Conservation (phyloP, 2,113 vertebrate species). For the Maccullochella peelii region DNA sequence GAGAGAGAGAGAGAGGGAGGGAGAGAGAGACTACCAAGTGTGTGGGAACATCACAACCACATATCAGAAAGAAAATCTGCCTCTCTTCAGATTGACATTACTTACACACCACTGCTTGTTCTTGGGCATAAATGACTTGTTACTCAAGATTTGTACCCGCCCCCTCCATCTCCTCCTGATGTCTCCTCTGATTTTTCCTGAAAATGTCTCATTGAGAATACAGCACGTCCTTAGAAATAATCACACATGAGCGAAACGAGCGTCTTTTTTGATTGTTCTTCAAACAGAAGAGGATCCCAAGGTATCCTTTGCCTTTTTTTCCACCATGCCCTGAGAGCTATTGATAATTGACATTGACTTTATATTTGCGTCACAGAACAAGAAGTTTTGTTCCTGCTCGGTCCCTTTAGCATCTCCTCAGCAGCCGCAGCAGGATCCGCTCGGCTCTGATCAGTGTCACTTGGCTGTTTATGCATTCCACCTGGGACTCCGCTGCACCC, state of each 20-base stretch:
- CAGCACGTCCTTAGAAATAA: slow-evolving; percentile 20
- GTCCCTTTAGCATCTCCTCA: slow-evolving; percentile 15
- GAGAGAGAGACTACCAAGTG: slow-evolving; percentile 21
- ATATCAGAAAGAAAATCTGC: slow-evolving; percentile 36
- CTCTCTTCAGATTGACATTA: slow-evolving; percentile 49
- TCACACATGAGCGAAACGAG: background rate
- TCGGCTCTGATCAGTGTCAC: slow-evolving; percentile 58
- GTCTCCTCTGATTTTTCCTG: background rate
- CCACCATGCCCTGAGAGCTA: background rate
- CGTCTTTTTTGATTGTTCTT: slow-evolving; percentile 26
- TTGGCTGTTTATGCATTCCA: slow-evolving; percentile 59
- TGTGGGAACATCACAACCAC: slow-evolving; percentile 46
- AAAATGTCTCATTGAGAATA: slow-evolving; percentile 2
- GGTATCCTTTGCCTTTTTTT: slow-evolving; percentile 21
- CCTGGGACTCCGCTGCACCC: slow-evolving; percentile 49
- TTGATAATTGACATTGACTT: slow-evolving; percentile 51
- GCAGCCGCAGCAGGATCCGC: slow-evolving; percentile 25
- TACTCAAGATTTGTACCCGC: slow-evolving; percentile 15
- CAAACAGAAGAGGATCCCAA: background rate
- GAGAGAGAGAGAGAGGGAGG: background rate
- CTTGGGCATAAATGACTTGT: slow-evolving; percentile 31
- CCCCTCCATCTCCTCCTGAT: background rate
- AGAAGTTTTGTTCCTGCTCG: slow-evolving; percentile 28
- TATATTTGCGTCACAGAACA: slow-evolving; percentile 24
- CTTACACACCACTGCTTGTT: slow-evolving; percentile 35